A percentile compares a stretch with the other conserved stretches of the same genome.
phyloP scores from a whole-genome alignment of 2,113 vertebrate genomes.

The Prietella phreatophila region DNA sequence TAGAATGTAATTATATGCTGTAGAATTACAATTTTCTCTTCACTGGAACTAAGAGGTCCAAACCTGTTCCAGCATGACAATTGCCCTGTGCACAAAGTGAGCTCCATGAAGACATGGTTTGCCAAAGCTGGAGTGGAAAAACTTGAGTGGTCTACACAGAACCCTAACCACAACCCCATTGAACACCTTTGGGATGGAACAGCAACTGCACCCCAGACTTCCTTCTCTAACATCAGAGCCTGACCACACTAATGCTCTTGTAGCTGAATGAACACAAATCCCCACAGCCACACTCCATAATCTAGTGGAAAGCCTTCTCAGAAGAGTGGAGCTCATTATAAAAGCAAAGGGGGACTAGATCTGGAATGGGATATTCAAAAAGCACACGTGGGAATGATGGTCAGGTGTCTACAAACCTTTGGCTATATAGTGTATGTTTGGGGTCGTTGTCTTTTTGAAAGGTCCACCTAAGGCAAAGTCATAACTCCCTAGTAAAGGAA shows the following conservation, averaged over 20 bases:
- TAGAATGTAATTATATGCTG: background rate
- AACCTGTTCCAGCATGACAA: background rate
- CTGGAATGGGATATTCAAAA: background rate
- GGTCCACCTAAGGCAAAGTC: background rate
- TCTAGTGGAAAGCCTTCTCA: background rate
- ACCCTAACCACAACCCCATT: background rate
- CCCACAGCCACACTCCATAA: too few relatives aligned
- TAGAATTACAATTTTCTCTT: background rate
- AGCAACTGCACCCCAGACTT: background rate
- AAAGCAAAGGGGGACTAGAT: background rate
- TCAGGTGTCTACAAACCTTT: background rate
- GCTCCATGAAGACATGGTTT: background rate
- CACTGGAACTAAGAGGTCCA: background rate
- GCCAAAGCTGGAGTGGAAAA: background rate
- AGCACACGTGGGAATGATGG: background rate
- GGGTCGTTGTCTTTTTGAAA: background rate
- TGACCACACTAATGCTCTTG: background rate
- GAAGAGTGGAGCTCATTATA: background rate
- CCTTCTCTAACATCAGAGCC: too few relatives aligned
- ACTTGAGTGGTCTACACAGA: background rate
- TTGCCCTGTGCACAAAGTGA: background rate
- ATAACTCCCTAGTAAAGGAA: background rate
- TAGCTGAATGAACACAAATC: background rate
- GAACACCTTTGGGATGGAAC: background rate
- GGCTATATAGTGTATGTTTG: background rate